These are phyloP conservation scores for Macroramphosus scolopax DNA, from an alignment of 2,797 vertebrate species.

Conservation along the genomic window DNA sequence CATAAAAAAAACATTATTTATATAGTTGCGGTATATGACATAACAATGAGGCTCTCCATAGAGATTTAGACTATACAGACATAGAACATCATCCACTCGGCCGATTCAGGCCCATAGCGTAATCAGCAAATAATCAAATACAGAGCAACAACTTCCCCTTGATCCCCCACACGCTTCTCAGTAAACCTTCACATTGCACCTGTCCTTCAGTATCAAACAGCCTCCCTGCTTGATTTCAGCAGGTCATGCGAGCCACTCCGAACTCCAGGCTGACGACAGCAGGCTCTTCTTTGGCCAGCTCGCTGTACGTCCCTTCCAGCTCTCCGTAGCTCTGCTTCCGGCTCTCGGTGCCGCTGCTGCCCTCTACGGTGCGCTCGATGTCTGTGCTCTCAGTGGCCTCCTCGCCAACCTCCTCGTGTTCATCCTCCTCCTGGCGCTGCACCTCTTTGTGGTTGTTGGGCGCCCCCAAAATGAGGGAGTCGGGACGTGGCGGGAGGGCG, in stretches of 20 bases:
- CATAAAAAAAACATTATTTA: constrained; percentile 60
- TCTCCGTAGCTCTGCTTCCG: constrained; percentile 89
- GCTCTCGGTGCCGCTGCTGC: constrained; percentile 89
- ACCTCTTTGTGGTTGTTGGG: constrained; percentile 85
- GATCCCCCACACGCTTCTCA: constrained; percentile 16
- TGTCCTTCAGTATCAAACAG: constrained; percentile 39
- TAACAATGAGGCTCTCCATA: constrained; percentile 61
- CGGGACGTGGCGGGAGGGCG: constrained; percentile 68
- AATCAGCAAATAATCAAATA: constrained; percentile 41
- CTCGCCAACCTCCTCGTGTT: constrained; percentile 76
- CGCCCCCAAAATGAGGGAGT: constrained; percentile 79
- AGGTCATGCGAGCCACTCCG: constrained; percentile 96
- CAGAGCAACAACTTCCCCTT: constrained; percentile 29
- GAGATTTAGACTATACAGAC: constrained; percentile 66
- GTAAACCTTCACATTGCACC: constrained; percentile 17
- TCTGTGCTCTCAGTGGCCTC: constrained; percentile 73
- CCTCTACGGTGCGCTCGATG: constrained; percentile 89
- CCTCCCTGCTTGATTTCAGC: constrained; percentile 71
- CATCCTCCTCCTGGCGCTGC: constrained; percentile 77
- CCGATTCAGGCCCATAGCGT: constrained; percentile 43
- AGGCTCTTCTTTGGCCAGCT: constrained; percentile 85
- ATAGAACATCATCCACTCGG: constrained; percentile 42
- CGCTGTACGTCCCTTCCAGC: constrained; percentile 64
- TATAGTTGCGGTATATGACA: constrained; percentile 65
- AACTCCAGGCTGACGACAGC: constrained; percentile 92